Evolutionary conservation across 2,797 vertebrate genomes (phyloP).

Genomic region (Sebastes matsubarae): DNA sequence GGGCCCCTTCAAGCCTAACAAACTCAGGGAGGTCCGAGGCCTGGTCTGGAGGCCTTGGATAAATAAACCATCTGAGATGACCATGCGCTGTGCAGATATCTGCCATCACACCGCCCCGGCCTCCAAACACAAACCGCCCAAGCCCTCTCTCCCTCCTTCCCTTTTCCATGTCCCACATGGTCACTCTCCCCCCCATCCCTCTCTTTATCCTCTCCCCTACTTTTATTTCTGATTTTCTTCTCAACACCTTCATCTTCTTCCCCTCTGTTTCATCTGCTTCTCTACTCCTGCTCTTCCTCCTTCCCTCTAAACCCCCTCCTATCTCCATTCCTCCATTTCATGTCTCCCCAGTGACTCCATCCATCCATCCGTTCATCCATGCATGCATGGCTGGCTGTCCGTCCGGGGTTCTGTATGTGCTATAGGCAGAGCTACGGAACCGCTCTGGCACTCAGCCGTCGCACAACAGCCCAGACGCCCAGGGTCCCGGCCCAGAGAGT

Average conservation of each 20-base stretch:
- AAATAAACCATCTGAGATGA: constrained; percentile 88
- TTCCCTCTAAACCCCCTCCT: not conserved
- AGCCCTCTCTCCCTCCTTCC: constrained; percentile 35
- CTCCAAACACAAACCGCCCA: constrained; percentile 78
- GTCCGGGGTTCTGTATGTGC: constrained; percentile 68
- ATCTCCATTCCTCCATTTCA: constrained; percentile 61
- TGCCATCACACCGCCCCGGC: constrained; percentile 80
- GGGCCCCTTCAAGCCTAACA: constrained; percentile 89
- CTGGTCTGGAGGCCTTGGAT: constrained; percentile 88
- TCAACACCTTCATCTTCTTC: constrained; percentile 9
- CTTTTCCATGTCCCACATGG: constrained; percentile 39
- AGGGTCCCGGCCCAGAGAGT: constrained; percentile 48
- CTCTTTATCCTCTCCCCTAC: constrained; percentile 5
- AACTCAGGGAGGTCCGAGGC: constrained; percentile 89
- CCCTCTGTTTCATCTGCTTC: constrained; percentile 32
- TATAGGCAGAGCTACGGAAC: constrained; percentile 71
- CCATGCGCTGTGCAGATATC: constrained; percentile 86
- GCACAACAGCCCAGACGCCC: constrained; percentile 61
- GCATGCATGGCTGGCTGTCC: constrained; percentile 64
- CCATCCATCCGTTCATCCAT: constrained; percentile 71
- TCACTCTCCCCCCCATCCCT: constrained; percentile 12
- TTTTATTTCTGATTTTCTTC: constrained; percentile 8
- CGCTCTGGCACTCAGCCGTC: constrained; percentile 67
- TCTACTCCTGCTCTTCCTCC: constrained; percentile 25
- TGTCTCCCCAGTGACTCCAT: constrained; percentile 70